These are phyloP conservation scores for Trichogramma dendrolimi DNA, from an alignment of 2,888 invertebrate species.

Conservation along the genomic window DNA sequence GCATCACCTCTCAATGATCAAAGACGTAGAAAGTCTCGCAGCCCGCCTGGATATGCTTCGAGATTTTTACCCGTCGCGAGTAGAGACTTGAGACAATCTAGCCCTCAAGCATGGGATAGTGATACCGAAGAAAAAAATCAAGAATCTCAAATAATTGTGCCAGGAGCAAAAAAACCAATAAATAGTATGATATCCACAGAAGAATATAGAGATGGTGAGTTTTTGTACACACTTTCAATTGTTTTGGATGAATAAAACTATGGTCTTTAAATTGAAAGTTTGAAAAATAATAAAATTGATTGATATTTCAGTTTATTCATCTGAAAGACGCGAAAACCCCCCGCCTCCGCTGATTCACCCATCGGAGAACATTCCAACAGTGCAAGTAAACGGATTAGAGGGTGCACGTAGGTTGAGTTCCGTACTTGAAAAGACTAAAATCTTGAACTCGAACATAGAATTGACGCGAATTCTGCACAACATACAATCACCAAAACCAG, in stretches of 20 bases:
- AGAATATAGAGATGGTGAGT: not conserved
- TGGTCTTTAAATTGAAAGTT: too few relatives aligned
- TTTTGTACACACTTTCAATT: not conserved
- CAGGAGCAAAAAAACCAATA: not conserved
- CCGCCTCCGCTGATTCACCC: constrained; percentile 3
- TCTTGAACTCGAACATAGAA: constrained; percentile 26
- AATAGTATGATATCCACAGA: constrained; percentile 10
- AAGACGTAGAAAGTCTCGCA: not conserved
- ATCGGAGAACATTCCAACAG: constrained; percentile 38
- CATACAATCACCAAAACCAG: constrained; percentile 38
- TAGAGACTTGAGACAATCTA: constrained; percentile 12
- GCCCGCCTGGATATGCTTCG: constrained; percentile 1
- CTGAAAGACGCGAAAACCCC: too few relatives aligned
- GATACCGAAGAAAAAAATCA: constrained; percentile 8
- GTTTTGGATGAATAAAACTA: too few relatives aligned
- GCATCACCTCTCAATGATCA: not conserved
- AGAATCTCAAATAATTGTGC: constrained; percentile 14
- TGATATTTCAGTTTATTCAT: too few relatives aligned
- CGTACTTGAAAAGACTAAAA: constrained; percentile 35
- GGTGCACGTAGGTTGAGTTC: constrained; percentile 38
- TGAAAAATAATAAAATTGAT: too few relatives aligned
- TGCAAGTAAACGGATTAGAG: constrained; percentile 38
- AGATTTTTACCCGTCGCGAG: constrained; percentile 15
- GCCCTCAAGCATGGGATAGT: constrained; percentile 23
- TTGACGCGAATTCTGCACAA: constrained; percentile 20